These are phyloP conservation scores for Papilio helenus DNA, from an alignment of 1,140 invertebrate species.

Conservation along the genomic window DNA sequence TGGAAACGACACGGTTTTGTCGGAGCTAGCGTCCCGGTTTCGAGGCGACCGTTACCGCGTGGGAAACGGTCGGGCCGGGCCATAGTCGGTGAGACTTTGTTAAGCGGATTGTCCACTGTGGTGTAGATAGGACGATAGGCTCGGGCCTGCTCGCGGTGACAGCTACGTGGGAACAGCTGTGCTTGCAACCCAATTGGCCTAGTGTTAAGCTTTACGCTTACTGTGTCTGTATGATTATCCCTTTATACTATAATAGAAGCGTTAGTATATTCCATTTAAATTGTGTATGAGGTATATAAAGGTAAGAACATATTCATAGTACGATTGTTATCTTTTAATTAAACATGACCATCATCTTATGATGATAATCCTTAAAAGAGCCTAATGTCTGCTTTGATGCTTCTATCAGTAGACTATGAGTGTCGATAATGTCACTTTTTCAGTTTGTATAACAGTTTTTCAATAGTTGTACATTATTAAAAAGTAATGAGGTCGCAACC, in stretches of 20 bases:
- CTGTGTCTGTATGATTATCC: conserved; percentile 31
- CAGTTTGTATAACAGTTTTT: no score
- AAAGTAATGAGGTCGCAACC: conserved; percentile 18
- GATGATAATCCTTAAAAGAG: no score
- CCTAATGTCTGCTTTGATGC: no score
- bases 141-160: conserved; percentile 66
- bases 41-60: conserved; percentile 79
- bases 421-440: no score
- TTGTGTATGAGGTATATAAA: no score
- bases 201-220: conserved; percentile 35
- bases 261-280: background rate
- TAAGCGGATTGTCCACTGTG: conserved; percentile 80
- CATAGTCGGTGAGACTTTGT: conserved; percentile 75
- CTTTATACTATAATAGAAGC: background rate
- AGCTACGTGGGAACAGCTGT: conserved; percentile 74
- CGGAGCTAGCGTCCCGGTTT: conserved; percentile 66
- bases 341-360: no score
- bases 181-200: conserved; percentile 54
- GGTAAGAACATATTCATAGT: no score
- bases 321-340: no score
- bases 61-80: conserved; percentile 76
- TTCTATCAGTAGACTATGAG: no score
- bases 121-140: conserved; percentile 78
- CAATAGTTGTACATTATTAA: background rate
- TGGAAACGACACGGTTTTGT: conserved; percentile 52